Conservation (phyloP, 2,888 invertebrate genomes). For the Epinotia bilunana region DNA sequence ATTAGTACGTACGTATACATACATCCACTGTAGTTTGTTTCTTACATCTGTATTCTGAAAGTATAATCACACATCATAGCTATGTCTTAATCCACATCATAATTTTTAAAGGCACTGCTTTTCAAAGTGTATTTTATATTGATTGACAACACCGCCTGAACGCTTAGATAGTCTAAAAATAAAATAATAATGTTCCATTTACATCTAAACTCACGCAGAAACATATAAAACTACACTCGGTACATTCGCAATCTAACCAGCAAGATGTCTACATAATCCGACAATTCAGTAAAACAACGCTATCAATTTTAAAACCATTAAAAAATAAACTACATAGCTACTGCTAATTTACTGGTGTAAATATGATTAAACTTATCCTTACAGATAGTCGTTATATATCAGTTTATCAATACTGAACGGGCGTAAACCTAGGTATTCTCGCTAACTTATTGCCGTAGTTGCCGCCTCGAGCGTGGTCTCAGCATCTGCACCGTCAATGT, state of each 20-base stretch:
- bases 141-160: constrained; percentile 38
- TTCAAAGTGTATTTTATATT: constrained; percentile 47
- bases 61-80: constrained; percentile 56
- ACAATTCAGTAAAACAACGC: constrained; percentile 47
- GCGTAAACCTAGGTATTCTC: constrained; percentile 72
- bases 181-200: constrained; percentile 38
- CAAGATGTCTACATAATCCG: constrained; percentile 41
- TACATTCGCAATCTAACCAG: constrained; percentile 45
- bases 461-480: constrained; percentile 58
- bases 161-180: constrained; percentile 36
- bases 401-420: constrained; percentile 82
- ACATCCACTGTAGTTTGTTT: constrained; percentile 1
- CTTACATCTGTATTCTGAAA: constrained; percentile 35
- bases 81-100: constrained; percentile 62
- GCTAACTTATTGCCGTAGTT: constrained; percentile 79
- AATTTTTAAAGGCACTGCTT: constrained; percentile 77
- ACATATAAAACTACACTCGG: constrained; percentile 49
- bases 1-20: constrained; percentile 23
- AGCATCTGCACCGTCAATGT: constrained; percentile 69
- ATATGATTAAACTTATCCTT: constrained; percentile 75
- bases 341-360: constrained; percentile 76
- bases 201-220: constrained; percentile 49
- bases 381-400: constrained; percentile 71
- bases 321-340: constrained; percentile 78
- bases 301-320: constrained; percentile 53